These are phyloP conservation scores for Cyclina sinensis DNA, from an alignment of 1,140 invertebrate species.

Conservation along the genomic window DNA sequence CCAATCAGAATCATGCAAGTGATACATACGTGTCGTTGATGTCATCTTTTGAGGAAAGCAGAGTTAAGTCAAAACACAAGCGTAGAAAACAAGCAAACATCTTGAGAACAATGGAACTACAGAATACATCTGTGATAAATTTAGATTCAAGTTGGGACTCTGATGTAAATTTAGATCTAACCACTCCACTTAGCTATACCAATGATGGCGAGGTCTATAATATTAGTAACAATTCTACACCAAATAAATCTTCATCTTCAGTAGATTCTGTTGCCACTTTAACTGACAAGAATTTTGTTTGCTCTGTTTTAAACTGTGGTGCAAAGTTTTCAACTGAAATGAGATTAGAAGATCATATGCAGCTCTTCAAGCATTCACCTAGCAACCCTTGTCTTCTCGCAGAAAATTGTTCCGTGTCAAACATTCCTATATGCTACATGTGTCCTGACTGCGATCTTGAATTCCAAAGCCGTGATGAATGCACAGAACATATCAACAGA, in stretches of 20 bases:
- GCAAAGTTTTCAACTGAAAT: slow-evolving; percentile 30
- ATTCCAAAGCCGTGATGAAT: slow-evolving; percentile 8
- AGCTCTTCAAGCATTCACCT: slow-evolving; percentile 57
- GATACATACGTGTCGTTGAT: neutral
- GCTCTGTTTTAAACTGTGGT: slow-evolving; percentile 51
- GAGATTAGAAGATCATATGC: slow-evolving; percentile 21
- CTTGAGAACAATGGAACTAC: neutral
- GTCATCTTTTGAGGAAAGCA: neutral
- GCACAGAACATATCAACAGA: slow-evolving; percentile 14
- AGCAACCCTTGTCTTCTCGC: slow-evolving; percentile 34
- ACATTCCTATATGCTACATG: slow-evolving; percentile 30
- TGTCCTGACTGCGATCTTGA: slow-evolving; percentile 58
- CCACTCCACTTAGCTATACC: neutral
- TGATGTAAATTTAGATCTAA: neutral
- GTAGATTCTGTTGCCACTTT: neutral
- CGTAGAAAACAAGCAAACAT: neutral
- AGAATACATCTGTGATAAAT: neutral
- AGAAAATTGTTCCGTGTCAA: neutral
- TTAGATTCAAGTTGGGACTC: neutral
- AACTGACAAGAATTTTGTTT: slow-evolving; percentile 1
- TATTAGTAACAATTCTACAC: neutral
- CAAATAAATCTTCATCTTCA: neutral
- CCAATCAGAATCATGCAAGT: neutral
- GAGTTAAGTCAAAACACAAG: neutral
- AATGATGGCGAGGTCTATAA: neutral